Evolutionary conservation across 2,113 vertebrate genomes (phyloP).

Genomic region (Lasiurus borealis): DNA sequence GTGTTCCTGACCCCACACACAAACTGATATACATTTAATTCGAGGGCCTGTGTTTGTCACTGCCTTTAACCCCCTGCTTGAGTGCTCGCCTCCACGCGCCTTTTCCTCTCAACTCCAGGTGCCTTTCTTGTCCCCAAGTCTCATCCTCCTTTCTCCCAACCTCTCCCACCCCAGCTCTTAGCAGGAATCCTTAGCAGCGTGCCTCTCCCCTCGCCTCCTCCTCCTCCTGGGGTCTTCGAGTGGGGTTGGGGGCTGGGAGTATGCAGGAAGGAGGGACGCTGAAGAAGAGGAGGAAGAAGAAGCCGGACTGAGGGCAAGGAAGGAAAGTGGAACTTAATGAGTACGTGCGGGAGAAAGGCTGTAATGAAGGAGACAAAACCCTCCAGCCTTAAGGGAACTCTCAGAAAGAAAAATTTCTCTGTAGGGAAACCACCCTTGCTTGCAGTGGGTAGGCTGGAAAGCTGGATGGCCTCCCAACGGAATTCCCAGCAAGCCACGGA

Average conservation of each 20-base stretch:
- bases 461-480: neutral
- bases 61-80: neutral
- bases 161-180: neutral
- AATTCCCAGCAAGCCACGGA: neutral
- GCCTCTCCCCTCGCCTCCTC: neutral
- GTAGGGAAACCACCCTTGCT: neutral
- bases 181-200: neutral
- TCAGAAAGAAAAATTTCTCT: neutral
- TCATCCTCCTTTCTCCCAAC: neutral
- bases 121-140: neutral
- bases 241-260: rapidly evolving
- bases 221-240: rapidly evolving
- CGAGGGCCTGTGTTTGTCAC: neutral
- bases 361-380: neutral
- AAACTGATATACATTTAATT: neutral
- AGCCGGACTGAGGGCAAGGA: neutral
- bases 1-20: neutral
- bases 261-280: neutral
- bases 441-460: neutral
- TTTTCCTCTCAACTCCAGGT: neutral
- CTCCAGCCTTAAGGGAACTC: neutral
- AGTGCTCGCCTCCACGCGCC: rapidly evolving
- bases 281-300: neutral
- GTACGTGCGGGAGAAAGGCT: rapidly evolving
- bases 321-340: neutral